These are phyloP conservation scores for Hystrix cristata DNA, from an alignment of 2,113 vertebrate species.

Conservation along the genomic window DNA sequence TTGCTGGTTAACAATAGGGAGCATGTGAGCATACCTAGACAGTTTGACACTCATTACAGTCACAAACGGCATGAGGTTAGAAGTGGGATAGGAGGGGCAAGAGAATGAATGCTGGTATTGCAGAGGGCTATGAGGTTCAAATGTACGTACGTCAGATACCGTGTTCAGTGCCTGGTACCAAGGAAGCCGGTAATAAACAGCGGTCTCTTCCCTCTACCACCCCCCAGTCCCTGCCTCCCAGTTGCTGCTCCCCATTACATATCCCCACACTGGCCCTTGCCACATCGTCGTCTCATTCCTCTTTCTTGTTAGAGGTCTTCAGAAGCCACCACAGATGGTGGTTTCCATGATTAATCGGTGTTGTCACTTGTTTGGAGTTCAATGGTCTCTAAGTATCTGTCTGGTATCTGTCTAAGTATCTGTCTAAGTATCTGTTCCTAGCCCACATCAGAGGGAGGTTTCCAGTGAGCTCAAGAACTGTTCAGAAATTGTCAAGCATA, in stretches of 20 bases:
- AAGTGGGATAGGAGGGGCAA: background rate
- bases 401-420: background rate
- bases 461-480: constrained; percentile 21
- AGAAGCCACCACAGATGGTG: background rate
- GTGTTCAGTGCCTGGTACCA: background rate
- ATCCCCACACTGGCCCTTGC: background rate
- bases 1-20: background rate
- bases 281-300: background rate
- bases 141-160: background rate
- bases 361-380: constrained; percentile 27
- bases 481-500: constrained; percentile 49
- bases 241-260: background rate
- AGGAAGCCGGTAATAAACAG: background rate
- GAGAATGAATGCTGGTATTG: background rate
- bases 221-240: background rate
- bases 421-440: constrained; percentile 22
- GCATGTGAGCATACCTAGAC: background rate
- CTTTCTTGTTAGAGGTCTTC: background rate
- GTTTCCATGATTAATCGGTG: constrained; percentile 60
- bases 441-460: constrained; percentile 40
- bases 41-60: background rate
- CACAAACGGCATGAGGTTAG: background rate
- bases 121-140: background rate
- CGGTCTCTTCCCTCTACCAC: background rate
- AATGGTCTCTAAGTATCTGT: constrained; percentile 11